Percentiles rank a stretch among this genome's conserved stretches.
phyloP scores from a whole-genome alignment of 2,797 vertebrate genomes.

The Pipistrellus nathusii region DNA sequence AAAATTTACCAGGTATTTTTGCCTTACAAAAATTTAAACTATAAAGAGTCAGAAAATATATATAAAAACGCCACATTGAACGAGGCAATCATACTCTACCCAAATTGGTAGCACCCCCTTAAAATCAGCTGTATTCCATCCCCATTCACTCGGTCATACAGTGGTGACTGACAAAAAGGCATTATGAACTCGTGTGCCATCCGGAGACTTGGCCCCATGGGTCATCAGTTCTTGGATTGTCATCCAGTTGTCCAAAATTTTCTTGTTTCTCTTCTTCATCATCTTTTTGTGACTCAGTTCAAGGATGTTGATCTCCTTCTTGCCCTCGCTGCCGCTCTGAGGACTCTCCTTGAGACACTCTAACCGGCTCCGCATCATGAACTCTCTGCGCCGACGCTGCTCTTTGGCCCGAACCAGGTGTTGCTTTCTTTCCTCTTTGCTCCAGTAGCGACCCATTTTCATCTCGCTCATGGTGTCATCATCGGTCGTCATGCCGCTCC shows the following conservation, averaged over 20 bases:
- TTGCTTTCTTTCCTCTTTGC: conserved; percentile 97
- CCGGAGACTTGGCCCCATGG: conserved; percentile 96
- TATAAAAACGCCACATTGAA: conserved; percentile 99
- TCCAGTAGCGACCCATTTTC: conserved; percentile 99
- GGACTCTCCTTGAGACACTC: conserved; percentile 96
- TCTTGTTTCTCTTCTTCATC: conserved; percentile 99
- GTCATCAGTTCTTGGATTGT: conserved; percentile 99
- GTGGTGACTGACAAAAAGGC: conserved; percentile 99
- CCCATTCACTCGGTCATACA: conserved; percentile 88
- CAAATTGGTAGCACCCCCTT: conserved; percentile 92
- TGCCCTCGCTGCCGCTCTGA: conserved; percentile 92
- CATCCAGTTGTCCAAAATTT: conserved; percentile 99
- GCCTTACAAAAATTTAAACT: conserved; percentile 95
- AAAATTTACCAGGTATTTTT: conserved; percentile 88
- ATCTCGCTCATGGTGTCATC: conserved; percentile 98
- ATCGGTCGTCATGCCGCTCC: conserved; percentile 97
- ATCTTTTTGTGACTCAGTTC: conserved; percentile 99
- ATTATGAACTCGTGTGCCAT: conserved; percentile 95
- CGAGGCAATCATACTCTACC: conserved; percentile 98
- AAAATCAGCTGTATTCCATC: conserved; percentile 77
- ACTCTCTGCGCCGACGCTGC: conserved; percentile 94
- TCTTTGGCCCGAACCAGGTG: conserved; percentile 96
- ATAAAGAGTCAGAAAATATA: conserved; percentile 98
- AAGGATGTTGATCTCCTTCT: conserved; percentile 92
- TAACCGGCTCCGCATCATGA: conserved; percentile 97